Evolutionary conservation across 2,888 invertebrate species (phyloP).

Genomic region (Endotricha flammealis): DNA sequence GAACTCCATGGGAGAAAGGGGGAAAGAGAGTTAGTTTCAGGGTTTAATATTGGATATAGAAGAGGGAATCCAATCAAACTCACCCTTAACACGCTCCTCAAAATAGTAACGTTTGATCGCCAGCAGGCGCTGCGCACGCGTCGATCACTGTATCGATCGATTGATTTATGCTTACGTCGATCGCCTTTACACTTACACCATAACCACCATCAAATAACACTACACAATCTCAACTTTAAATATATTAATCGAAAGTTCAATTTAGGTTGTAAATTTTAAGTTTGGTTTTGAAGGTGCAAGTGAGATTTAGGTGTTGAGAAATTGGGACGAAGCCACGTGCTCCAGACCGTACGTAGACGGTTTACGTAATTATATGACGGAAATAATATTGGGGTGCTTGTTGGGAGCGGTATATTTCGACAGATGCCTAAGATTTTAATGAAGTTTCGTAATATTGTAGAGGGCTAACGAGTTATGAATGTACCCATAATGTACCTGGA

Average conservation of each 20-base stretch:
- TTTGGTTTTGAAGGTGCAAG: conserved; percentile 31
- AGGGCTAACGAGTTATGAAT: too few relatives aligned
- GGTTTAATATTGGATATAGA: too few relatives aligned
- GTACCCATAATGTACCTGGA: too few relatives aligned
- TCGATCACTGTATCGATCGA: conserved; percentile 60
- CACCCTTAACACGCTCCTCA: conserved; percentile 47
- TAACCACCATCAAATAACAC: conserved; percentile 4
- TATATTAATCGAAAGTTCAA: background rate
- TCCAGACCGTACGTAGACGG: conserved; percentile 29
- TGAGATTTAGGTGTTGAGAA: conserved; percentile 37
- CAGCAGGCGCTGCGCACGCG: conserved; percentile 56
- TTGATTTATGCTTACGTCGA: conserved; percentile 61
- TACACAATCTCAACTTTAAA: conserved; percentile 11
- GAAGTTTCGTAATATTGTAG: background rate
- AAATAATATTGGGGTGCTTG: conserved; percentile 16
- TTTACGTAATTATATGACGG: conserved; percentile 28
- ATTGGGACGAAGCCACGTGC: conserved; percentile 38
- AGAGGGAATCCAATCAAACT: conserved; percentile 19
- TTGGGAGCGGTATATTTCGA: background rate
- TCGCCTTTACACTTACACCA: conserved; percentile 20
- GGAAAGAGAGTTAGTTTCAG: too few relatives aligned
- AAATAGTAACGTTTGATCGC: conserved; percentile 62
- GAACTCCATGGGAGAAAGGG: too few relatives aligned
- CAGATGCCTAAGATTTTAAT: background rate
- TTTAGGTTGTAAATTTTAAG: conserved; percentile 13